Base-by-base conservation (phyloP, 2,797 vertebrate genomes). In the Lateolabrax maculatus region DNA sequence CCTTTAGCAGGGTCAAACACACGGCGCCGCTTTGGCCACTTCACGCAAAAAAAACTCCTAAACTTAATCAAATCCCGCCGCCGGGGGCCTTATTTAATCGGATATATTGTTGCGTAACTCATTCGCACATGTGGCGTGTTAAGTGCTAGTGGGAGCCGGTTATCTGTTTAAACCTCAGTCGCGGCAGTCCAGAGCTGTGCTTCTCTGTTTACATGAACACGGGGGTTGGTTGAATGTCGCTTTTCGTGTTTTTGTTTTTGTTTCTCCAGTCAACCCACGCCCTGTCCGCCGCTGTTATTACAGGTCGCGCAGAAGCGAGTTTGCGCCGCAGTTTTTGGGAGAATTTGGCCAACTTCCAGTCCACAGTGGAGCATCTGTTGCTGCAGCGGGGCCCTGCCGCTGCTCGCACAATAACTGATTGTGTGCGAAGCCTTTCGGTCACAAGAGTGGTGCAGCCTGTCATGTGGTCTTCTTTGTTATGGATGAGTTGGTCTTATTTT, bases 391-490 rank as follows among this genome's bases (percentile, higher is more conserved):
- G 29, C 23, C 23, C 57, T 41, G 5, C 39, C 48, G 25, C 12
- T 25, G 15, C 8, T 63, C 23, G 65, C 43, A 49, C 9, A 43
- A 18, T 23, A 19, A 25, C 18, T 27, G 27, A 66, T 46, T 55
- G 27, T 76, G 75, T 75, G 4, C 62, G 68, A 41, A 46, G 27
- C 64, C 16, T 29, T 56, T 21, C 61, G 23, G 70, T 84, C 78
- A 82, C 66, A 81, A 73, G 83, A 27, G 25, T n/a, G n/a, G n/a
- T n/a, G n/a, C n/a, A n/a, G n/a, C 10, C 23, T n/a, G 19, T 79
- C 61, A 81, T 64, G 43, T 51, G 84, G 6, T 48, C 25, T 19
- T 34, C 2, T 64, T 46, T 73, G 34, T 49, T 64, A 6, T n/a
- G 2, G 7, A 23, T 21, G 3, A 36, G 9, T 57, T 37, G 8